These are phyloP conservation scores for Tuta absoluta DNA, from an alignment of 2,888 invertebrate genomes.

Conservation along the genomic window DNA sequence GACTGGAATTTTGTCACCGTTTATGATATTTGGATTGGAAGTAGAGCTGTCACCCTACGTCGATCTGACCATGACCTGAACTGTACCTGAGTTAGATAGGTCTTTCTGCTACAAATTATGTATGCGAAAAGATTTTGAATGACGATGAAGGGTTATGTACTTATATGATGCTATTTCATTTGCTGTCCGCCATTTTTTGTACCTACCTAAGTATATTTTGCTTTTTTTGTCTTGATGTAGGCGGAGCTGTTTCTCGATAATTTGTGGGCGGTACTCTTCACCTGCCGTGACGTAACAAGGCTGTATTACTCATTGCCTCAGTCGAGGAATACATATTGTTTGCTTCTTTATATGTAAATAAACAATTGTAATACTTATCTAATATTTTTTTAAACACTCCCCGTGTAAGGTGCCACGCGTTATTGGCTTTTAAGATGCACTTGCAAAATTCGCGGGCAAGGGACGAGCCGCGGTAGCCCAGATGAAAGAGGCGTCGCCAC, in stretches of 20 bases:
- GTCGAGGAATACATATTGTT: conserved; percentile 21
- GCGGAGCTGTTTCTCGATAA: conserved; percentile 68
- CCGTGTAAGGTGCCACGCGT: no score
- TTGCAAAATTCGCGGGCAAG: no score
- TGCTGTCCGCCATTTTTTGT: conserved; percentile 48
- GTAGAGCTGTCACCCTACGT: background rate
- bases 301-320: conserved; percentile 63
- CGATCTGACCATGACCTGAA: no score
- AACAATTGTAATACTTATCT: background rate
- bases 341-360: background rate
- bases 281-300: conserved; percentile 56
- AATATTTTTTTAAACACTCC: no score
- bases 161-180: background rate
- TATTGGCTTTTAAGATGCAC: no score
- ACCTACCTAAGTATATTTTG: no score
- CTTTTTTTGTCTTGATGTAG: conserved; percentile 60
- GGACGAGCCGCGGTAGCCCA: no score
- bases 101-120: no score
- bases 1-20: background rate
- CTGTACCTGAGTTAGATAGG: no score
- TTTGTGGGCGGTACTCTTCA: conserved; percentile 69
- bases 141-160: background rate
- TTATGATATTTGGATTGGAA: background rate
- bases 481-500: no score
- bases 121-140: background rate